Conservation (phyloP, 1,140 invertebrate species). For the Aphis craccivora region DNA sequence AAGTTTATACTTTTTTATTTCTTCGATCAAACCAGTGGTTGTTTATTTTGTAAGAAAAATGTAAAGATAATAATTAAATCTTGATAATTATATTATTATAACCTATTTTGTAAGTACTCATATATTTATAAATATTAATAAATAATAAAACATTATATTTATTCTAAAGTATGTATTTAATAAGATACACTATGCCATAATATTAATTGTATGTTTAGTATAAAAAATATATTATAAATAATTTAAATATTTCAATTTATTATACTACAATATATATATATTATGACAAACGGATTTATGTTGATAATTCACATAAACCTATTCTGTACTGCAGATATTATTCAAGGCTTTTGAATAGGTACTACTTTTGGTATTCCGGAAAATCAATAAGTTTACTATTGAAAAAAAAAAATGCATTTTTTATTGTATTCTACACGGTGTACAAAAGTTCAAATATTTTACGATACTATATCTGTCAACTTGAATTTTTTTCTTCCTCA, state of each 20-base stretch:
- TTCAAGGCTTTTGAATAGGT: background rate
- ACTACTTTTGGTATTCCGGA: background rate
- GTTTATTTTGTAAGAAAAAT: background rate
- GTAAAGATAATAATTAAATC: background rate
- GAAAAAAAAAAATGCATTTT: background rate
- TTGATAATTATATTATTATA: background rate
- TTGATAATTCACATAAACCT: background rate
- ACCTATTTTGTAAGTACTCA: background rate
- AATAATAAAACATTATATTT: background rate
- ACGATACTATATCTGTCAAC: background rate
- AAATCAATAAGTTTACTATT: conserved; percentile 15
- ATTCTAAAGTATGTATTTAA: background rate
- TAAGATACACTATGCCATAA: background rate
- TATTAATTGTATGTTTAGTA: background rate
- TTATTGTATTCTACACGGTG: background rate
- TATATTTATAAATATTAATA: background rate
- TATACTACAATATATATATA: background rate
- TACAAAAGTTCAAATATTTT: background rate
- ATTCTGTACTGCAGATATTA: background rate
- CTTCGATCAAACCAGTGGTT: background rate
- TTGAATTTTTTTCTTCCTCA: background rate
- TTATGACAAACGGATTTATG: background rate
- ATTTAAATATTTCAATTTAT: conserved; percentile 15
- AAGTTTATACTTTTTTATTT: background rate
- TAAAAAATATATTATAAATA: background rate